phyloP scores from a whole-genome alignment of 1,140 invertebrate species.

The Gryllus bimaculatus region DNA sequence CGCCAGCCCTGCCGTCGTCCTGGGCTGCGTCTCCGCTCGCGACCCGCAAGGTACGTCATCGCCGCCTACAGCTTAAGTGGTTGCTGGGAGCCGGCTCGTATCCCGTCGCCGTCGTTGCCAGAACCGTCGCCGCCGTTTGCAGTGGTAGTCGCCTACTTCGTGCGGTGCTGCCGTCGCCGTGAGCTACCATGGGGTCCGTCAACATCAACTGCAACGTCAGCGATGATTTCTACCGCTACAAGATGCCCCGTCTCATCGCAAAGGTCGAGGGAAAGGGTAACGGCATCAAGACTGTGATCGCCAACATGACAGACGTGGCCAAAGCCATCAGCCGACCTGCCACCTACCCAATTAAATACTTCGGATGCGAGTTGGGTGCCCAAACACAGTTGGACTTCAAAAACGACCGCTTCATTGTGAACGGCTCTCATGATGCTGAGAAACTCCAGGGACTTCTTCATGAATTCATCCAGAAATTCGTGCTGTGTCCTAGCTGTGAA shows the following conservation, averaged over 20 bases:
- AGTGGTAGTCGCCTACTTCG: not conserved
- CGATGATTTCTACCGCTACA: slow-evolving; percentile 99
- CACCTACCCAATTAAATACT: slow-evolving; percentile 99
- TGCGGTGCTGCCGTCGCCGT: not conserved
- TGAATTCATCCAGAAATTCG: slow-evolving; percentile 93
- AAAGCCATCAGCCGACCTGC: slow-evolving; percentile 94
- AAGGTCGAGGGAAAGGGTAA: slow-evolving; percentile 98
- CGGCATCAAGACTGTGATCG: slow-evolving; percentile 99
- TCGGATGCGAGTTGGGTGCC: slow-evolving; percentile 97
- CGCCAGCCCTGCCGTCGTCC: no score
- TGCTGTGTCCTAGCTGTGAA: slow-evolving; percentile 94
- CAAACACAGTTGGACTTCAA: slow-evolving; percentile 98
- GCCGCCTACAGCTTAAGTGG: no score
- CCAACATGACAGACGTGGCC: slow-evolving; percentile 97
- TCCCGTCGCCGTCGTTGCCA: not conserved
- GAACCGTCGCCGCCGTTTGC: not conserved
- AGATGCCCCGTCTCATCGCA: slow-evolving; percentile 96
- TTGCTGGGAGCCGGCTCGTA: no score
- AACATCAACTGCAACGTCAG: slow-evolving; percentile 95
- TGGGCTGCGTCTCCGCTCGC: no score
- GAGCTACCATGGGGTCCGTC: slow-evolving; percentile 58
- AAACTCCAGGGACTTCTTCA: slow-evolving; percentile 95
- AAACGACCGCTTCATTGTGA: slow-evolving; percentile 98
- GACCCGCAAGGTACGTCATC: no score
- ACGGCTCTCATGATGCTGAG: slow-evolving; percentile 93